Evolutionary conservation across 2,888 invertebrate species (phyloP).

Genomic region (Drosophila formosana): DNA sequence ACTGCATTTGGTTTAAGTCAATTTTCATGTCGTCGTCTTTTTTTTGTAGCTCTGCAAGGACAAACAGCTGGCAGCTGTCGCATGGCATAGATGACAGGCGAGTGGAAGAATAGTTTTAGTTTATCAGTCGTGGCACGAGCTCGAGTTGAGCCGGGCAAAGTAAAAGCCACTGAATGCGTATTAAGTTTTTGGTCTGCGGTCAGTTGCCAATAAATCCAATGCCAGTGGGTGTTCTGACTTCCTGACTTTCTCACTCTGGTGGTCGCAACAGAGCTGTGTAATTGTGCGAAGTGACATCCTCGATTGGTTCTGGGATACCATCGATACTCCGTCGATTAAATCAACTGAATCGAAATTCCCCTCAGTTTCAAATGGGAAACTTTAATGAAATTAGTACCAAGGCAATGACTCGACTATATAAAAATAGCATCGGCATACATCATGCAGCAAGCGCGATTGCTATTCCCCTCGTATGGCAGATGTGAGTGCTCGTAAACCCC

Average conservation of each 20-base stretch:
- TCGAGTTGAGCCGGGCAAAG: conserved; percentile 30
- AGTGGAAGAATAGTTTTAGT: conserved; percentile 45
- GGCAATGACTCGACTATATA: conserved; percentile 17
- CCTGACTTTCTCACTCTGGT: neutral
- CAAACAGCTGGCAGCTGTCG: conserved; percentile 6
- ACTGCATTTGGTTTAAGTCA: conserved; percentile 49
- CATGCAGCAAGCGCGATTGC: conserved; percentile 49
- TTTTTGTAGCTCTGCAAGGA: conserved; percentile 22
- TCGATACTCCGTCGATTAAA: conserved; percentile 34
- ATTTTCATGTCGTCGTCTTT: conserved; percentile 36
- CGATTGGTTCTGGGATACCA: conserved; percentile 9
- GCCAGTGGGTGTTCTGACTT: conserved; percentile 43
- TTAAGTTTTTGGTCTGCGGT: conserved; percentile 61
- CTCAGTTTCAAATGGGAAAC: conserved; percentile 24
- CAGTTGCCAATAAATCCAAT: conserved; percentile 66
- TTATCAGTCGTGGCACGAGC: conserved; percentile 39
- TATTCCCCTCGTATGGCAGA: conserved; percentile 21
- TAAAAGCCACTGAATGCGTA: conserved; percentile 56
- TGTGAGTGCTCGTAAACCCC: conserved; percentile 23
- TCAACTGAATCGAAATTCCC: conserved; percentile 47
- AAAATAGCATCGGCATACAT: conserved; percentile 27
- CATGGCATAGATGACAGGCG: neutral
- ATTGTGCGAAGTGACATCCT: conserved; percentile 49
- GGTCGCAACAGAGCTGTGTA: conserved; percentile 27
- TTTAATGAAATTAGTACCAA: conserved; percentile 34